These are phyloP conservation scores for Intellagama lesueurii DNA, from an alignment of 2,797 vertebrate species.

Conservation along the genomic window DNA sequence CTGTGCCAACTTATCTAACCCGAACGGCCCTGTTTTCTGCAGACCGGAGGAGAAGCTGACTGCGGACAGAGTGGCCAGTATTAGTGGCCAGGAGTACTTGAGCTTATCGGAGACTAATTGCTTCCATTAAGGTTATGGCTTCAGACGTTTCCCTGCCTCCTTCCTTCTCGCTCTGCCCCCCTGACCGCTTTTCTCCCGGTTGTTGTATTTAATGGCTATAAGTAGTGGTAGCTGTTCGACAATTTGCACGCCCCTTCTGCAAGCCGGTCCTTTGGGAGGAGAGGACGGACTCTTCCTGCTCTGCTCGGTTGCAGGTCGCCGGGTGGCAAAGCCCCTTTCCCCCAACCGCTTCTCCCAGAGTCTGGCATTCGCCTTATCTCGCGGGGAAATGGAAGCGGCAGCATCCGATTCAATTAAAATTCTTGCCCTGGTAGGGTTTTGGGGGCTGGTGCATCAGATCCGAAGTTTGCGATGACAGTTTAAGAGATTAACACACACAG, in stretches of 20 bases:
- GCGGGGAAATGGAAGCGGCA: constrained; percentile 57
- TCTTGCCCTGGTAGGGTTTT: constrained; percentile 56
- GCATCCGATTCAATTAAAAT: constrained; percentile 79
- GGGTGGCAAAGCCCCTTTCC: neutral
- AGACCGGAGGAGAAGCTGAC: neutral
- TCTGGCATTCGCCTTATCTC: constrained; percentile 44
- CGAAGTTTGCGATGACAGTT: constrained; percentile 64
- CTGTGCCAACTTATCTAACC: neutral
- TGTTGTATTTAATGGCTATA: neutral
- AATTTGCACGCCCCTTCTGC: neutral
- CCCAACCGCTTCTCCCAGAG: neutral
- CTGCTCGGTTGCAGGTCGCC: neutral
- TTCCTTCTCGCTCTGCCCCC: neutral
- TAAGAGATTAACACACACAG: constrained; percentile 65
- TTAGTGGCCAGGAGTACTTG: neutral
- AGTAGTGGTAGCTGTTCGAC: neutral
- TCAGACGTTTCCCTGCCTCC: neutral
- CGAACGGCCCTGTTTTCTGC: too few species aligned
- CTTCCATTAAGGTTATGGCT: constrained; percentile 8
- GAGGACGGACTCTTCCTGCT: neutral
- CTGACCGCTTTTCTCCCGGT: neutral
- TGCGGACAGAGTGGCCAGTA: neutral
- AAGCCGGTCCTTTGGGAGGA: constrained; percentile 20
- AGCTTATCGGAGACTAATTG: constrained; percentile 17
- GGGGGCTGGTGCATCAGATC: constrained; percentile 47